Base-by-base conservation (phyloP, 2,113 vertebrate species). In the Propithecus coquereli region DNA sequence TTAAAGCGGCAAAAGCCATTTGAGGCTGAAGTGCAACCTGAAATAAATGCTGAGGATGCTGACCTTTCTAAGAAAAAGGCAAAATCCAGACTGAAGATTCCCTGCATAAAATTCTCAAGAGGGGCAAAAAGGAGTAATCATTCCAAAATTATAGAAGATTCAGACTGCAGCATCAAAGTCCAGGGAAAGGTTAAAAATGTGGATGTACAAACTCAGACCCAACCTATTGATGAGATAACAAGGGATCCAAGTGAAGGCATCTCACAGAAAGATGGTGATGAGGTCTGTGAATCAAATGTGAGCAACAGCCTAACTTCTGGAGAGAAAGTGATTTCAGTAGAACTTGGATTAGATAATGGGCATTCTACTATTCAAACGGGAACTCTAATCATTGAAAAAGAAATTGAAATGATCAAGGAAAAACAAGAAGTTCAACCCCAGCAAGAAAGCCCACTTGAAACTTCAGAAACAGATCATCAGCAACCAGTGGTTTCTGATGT, bases 101-200 rank as follows among this genome's bases (percentile, higher is more conserved):
- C 99, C 74, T 99, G 99, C 11, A 77, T 99, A 47, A 97, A 94
- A 45, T 98, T 99, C 96, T 98, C 98, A 71, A 98, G 98, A 92
- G 71, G 97, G 68, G 97, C 93, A 96, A 98, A 98, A 93, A 98
- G 96, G 73, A 18, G 81, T 66, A 95, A 93, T 50, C 95, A 61
- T 40, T 97, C 97, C 2, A 96, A 98, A 95, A 97, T 93, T 30
- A 95, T 76, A 59, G 98, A 99, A 92, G 98, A 98, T 30, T 95
- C 80, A 0, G 98, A 98, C 68, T 95, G 57, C 81, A 97, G 94
- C 0, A n/a, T 86, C 68, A 95, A 97, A 95, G 97, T 96, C 66
- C 97, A 98, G 0, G 95, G 97, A 82, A 87, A 77, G 14, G 22
- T 54, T 30, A 96, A 95, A 34, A 5, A 89, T 94, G 40, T 91